Evolutionary conservation across 2,113 vertebrate species (phyloP), one percentile per base, ranked within the genome.

Genomic region (crab-eating macaque (Macaca fascicularis)): DNA sequence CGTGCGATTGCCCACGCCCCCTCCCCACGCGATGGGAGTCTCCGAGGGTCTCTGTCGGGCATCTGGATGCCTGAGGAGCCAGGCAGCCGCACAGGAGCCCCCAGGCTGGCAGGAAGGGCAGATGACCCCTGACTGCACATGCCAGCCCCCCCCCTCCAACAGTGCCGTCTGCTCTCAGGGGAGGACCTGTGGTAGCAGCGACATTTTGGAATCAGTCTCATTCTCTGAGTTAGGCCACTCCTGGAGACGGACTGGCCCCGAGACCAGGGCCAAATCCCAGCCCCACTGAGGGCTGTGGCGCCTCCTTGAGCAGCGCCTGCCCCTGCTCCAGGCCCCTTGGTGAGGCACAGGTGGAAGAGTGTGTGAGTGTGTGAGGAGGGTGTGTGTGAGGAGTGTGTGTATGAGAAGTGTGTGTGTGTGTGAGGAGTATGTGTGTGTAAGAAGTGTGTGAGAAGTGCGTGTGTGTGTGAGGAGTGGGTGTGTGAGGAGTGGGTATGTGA

Each of bases 1-100:
- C 19, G 2, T 17, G 27, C 48, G 3, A 12, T 4, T 3, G 45
- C 82, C 23, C 1, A 8, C 16, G 2, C 7, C 69, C 30, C 13
- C 38, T 81, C 8, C 55, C 13, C 32, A 17, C 11, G 5, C 1
- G 1, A 19, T 4, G 3, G 45, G 30, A 22, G 14, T 2, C 74
- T 52, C 14, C 8, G 30, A 40, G 38, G 22, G 43, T 50, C 45
- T 6, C 52, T 20, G 45, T 3, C n/a, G 72, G 52, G 45, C 3
- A 2, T 35, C 59, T 0, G 3, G 22, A 17, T 4, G 69, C n/a
- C 83, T 2, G 6, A 55, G 55, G 45, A 43, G 23, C 35, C 81
- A 32, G 76, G 48, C 0, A 9, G 23, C 32, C 48, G 38, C 10
- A 8, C 8, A 38, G 38, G 35, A 85, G 16, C 74, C 40, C 25